phyloP scores from a whole-genome alignment of 1,140 invertebrate species.

The Drosophila parabipectinata region DNA sequence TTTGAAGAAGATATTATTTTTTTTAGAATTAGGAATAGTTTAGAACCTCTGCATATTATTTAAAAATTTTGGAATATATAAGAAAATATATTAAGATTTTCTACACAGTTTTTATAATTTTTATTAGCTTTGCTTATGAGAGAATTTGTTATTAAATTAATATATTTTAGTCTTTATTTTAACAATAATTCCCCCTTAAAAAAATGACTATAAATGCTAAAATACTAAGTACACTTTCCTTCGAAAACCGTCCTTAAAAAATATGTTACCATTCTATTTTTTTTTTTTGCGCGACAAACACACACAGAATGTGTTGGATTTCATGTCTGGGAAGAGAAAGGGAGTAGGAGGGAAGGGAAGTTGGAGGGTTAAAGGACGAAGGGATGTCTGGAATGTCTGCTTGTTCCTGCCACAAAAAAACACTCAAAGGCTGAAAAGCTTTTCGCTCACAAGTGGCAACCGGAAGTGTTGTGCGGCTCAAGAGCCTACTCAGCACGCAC shows the following conservation, averaged over 20 bases:
- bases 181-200: neutral
- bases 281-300: constrained; percentile 34
- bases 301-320: constrained; percentile 5
- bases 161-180: too few species aligned
- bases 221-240: neutral
- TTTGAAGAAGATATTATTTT: neutral
- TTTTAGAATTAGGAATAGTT: neutral
- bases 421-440: constrained; percentile 76
- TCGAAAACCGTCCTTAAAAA: neutral
- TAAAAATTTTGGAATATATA: neutral
- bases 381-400: constrained; percentile 46
- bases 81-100: too few species aligned
- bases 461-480: constrained; percentile 79
- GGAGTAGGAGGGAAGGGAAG: neutral
- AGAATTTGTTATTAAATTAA: too few species aligned
- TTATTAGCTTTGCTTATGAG: too few species aligned
- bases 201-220: neutral
- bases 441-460: constrained; percentile 79
- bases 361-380: neutral
- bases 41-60: neutral
- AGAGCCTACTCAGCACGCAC: constrained; percentile 71
- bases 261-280: constrained; percentile 5
- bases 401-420: constrained; percentile 66
- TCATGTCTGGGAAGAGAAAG: neutral
- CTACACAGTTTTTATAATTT: too few species aligned